Evolutionary conservation across 2,797 vertebrate genomes (phyloP), one percentile per base, ranked within the genome.

Genomic region (Clamator glandarius): DNA sequence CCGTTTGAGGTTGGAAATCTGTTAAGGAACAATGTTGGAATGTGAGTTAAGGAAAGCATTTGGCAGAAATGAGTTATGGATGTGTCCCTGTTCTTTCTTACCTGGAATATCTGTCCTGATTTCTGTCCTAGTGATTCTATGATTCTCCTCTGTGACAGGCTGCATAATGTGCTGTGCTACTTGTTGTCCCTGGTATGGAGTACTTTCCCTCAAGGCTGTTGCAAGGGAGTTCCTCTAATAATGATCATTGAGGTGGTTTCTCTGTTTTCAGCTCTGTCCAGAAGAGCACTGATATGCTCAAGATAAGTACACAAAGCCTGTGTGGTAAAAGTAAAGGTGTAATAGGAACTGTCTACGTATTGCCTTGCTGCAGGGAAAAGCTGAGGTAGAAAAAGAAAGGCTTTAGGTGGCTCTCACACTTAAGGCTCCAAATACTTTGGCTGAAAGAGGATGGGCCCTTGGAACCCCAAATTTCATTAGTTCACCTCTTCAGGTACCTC

Each of bases 151-250:
- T 35, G 12, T 5, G 44, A 90, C 70, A 68, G n/a, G 15, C 41
- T 54, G 33, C 20, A 1, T 18, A 24, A 13, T 0, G 0, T 31
- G 12, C 79, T 29, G 0, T 1, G 3, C 39, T 31, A 4, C 14
- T 4, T 0, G 0, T 20, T 54, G 28, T 21, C 35, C 46, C 18
- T 72, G 54, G 42, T 39, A 36, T 28, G 44, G 52, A 6, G 26
- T 25, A 5, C n/a, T 36, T 85, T 39, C 54, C 23, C 46, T 75
- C 5, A 0, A 28, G 74, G 19, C 78, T 72, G 4, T 10, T 50
- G 41, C 19, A 25, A 54, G 52, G 72, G 13, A 85, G 54, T 64
- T 58, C 39, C 31, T 62, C 20, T 51, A 14, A 2, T 11, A n/a
- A 42, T 76, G 46, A 3, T 21, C 14, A 64, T 29, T 33, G 13